phyloP scores from a whole-genome alignment of 1,140 invertebrate species.

The Drosophila auraria region DNA sequence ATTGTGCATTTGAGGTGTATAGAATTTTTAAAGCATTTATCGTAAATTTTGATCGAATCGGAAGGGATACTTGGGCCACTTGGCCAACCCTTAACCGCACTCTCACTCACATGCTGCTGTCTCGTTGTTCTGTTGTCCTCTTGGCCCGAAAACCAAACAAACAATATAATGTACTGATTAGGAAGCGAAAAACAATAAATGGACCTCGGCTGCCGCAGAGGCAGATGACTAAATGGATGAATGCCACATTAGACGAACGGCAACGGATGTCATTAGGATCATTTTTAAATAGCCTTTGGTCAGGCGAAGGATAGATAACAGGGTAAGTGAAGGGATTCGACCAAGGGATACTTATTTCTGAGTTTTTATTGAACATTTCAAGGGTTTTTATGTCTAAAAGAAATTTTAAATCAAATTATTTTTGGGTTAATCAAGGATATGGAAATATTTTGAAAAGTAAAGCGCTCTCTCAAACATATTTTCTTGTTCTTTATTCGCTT shows the following conservation, averaged over 20 bases:
- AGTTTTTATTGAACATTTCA: background rate
- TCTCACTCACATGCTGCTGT: constrained; percentile 35
- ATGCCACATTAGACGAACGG: constrained; percentile 47
- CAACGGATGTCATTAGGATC: constrained; percentile 78
- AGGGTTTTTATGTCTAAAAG: background rate
- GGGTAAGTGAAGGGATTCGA: background rate
- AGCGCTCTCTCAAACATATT: too few relatives aligned
- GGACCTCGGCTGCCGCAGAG: constrained; percentile 52
- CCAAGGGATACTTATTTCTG: background rate
- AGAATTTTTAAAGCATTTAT: constrained; percentile 84
- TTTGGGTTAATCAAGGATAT: too few relatives aligned
- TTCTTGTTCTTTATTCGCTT: too few relatives aligned
- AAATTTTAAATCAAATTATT: background rate
- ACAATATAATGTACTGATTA: constrained; percentile 65
- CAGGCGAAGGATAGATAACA: background rate
- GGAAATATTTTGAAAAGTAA: too few relatives aligned
- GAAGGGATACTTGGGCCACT: constrained; percentile 47
- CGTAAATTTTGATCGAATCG: constrained; percentile 81
- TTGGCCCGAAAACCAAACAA: constrained; percentile 47
- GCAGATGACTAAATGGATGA: constrained; percentile 34
- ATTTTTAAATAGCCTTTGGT: constrained; percentile 71
- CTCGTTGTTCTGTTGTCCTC: constrained; percentile 21
- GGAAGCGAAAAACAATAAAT: constrained; percentile 81
- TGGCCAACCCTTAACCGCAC: constrained; percentile 75
- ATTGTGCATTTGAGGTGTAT: constrained; percentile 67